These are phyloP conservation scores for Mimas tiliae DNA, from an alignment of 2,888 invertebrate genomes.

Conservation along the genomic window DNA sequence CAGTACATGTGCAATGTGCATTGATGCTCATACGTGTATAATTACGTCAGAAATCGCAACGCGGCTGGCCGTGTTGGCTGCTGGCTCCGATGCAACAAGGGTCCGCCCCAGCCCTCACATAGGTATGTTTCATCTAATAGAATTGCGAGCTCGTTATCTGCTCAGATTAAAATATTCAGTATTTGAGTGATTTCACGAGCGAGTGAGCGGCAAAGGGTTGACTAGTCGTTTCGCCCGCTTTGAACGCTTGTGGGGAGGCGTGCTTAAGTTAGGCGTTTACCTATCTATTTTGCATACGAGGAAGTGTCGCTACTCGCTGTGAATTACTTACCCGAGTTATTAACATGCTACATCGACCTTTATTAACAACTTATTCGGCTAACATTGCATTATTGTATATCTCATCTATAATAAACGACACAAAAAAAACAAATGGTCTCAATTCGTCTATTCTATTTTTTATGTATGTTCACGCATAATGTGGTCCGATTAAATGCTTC, in stretches of 20 bases:
- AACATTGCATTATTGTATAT: neutral
- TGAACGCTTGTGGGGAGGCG: slow-evolving; percentile 80
- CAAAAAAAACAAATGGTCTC: no score
- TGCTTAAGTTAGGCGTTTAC: slow-evolving; percentile 55
- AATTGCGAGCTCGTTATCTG: slow-evolving; percentile 85
- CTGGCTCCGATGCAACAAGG: slow-evolving; percentile 47
- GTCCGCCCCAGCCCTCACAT: slow-evolving; percentile 59
- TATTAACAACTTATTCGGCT: neutral
- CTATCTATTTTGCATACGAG: slow-evolving; percentile 69
- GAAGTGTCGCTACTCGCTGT: slow-evolving; percentile 50
- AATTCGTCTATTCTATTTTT: no score
- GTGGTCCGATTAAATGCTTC: no score
- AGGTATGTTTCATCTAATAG: slow-evolving; percentile 83
- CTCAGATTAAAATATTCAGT: slow-evolving; percentile 85
- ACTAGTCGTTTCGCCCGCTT: slow-evolving; percentile 82
- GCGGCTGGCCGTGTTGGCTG: slow-evolving; percentile 30
- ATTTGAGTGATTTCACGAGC: slow-evolving; percentile 85
- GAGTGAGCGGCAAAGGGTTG: slow-evolving; percentile 84
- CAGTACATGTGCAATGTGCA: slow-evolving; percentile 24
- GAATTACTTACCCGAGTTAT: slow-evolving; percentile 51
- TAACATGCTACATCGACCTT: slow-evolving; percentile 40
- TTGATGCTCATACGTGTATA: slow-evolving; percentile 23
- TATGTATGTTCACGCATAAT: no score
- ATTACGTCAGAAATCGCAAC: slow-evolving; percentile 25
- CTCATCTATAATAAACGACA: no score